A percentile compares a stretch with the other conserved stretches of the same genome.
These are phyloP conservation scores for Pachymerium ferrugineum DNA, from an alignment of 2,888 invertebrate species.

Conservation along the genomic window DNA sequence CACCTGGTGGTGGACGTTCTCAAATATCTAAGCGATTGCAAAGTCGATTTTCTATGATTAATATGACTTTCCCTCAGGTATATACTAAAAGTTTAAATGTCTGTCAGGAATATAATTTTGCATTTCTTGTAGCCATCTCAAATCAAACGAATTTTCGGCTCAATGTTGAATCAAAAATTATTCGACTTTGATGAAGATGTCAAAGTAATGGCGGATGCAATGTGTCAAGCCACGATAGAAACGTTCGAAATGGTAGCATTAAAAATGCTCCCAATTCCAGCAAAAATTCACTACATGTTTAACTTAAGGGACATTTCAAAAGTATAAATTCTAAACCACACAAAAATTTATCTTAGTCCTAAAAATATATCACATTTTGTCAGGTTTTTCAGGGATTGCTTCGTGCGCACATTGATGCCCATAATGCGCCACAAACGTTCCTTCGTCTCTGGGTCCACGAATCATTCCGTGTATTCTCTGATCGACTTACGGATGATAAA, in stretches of 20 bases:
- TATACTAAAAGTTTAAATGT: not conserved
- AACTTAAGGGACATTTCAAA: conserved; percentile 82
- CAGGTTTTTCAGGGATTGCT: conserved; percentile 68
- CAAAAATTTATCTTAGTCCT: not conserved
- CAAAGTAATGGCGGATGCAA: conserved; percentile 60
- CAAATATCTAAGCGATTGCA: conserved; percentile 69
- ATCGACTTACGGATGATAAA: conserved; percentile 70
- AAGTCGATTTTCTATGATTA: conserved; percentile 68
- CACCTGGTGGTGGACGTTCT: conserved; percentile 79
- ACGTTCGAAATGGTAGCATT: conserved; percentile 66
- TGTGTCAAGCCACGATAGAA: conserved; percentile 69
- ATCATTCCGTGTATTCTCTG: conserved; percentile 74
- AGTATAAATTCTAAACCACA: conserved; percentile 48
- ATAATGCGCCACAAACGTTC: conserved; percentile 64
- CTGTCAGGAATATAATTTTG: not conserved
- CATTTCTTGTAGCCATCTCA: conserved; percentile 55
- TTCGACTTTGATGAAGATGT: conserved; percentile 72
- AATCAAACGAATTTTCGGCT: conserved; percentile 72
- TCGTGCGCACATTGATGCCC: conserved; percentile 68
- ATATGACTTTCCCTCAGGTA: conserved; percentile 70
- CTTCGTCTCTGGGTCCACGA: conserved; percentile 82
- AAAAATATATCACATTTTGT: not conserved
- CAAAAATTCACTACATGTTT: conserved; percentile 84
- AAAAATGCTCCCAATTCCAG: conserved; percentile 78
- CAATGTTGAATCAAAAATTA: conserved; percentile 74